Conservation (phyloP, 53 echinoderm and acorn worm genomes). For the Holothuria leucospilota region DNA sequence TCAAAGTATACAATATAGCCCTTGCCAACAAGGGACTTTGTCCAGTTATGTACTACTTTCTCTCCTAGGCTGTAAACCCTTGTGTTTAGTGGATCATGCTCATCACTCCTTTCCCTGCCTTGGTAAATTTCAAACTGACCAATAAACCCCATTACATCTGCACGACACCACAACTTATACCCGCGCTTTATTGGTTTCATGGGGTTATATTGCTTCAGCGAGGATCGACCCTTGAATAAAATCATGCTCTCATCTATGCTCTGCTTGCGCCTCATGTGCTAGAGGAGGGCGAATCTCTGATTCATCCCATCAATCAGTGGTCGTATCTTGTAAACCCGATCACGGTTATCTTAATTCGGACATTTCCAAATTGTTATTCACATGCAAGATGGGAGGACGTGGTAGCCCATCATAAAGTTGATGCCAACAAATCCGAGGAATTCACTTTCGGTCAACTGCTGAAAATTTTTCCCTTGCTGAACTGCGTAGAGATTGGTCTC, state of each 20-base stretch:
- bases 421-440: constrained; percentile 46
- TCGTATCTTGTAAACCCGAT: constrained; percentile 29
- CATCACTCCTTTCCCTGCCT: not conserved
- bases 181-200: constrained; percentile 52
- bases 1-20: too few species aligned
- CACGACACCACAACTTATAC: constrained; percentile 57
- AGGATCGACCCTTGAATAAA: constrained; percentile 50
- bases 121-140: constrained; percentile 29
- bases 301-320: constrained; percentile 42
- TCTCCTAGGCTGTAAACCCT: too few species aligned
- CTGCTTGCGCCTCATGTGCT: constrained; percentile 8
- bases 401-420: constrained; percentile 55
- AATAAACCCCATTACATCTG: constrained; percentile 12
- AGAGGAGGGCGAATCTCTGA: constrained; percentile 34
- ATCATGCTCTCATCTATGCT: constrained; percentile 60
- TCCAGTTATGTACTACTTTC: too few species aligned
- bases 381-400: constrained; percentile 38
- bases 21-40: too few species aligned
- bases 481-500: constrained; percentile 46
- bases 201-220: constrained; percentile 51
- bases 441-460: constrained; percentile 34
- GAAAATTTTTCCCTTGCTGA: constrained; percentile 17
- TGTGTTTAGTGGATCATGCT: too few species aligned
- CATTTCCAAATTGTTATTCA: constrained; percentile 19
- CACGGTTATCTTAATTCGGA: constrained; percentile 13